These are phyloP conservation scores for Nannoperca australis DNA, from an alignment of 2,797 vertebrate species.

Conservation along the genomic window DNA sequence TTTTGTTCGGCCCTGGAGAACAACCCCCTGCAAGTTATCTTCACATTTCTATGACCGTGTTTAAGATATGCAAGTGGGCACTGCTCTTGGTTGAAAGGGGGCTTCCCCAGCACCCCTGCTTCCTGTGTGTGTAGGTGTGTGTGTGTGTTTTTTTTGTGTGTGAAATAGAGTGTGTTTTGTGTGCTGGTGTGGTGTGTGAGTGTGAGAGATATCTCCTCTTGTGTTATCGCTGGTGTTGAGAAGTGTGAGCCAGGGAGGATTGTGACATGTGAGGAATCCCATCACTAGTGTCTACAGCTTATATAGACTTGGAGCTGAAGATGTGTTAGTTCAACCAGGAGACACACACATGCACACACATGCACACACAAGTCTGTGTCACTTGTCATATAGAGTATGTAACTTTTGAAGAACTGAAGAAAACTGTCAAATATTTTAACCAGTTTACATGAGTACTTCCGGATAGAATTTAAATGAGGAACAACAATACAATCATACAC, in stretches of 20 bases:
- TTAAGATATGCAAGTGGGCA: constrained; percentile 61
- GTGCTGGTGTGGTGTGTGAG: constrained; percentile 5
- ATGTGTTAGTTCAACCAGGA: neutral
- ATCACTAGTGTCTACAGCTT: constrained; percentile 20
- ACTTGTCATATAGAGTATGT: neutral
- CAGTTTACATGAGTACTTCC: neutral
- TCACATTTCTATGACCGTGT: constrained; percentile 37
- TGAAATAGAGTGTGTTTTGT: constrained; percentile 15
- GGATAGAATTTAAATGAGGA: neutral
- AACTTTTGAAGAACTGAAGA: neutral
- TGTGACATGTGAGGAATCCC: constrained; percentile 53
- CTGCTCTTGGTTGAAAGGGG: constrained; percentile 49
- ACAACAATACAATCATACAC: constrained; percentile 7
- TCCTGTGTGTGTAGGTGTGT: constrained; percentile 46
- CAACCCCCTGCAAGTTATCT: constrained; percentile 20
- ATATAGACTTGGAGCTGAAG: constrained; percentile 2
- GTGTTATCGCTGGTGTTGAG: constrained; percentile 76
- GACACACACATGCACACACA: constrained; percentile 6
- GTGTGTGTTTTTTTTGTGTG: constrained; percentile 14
- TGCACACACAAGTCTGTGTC: neutral
- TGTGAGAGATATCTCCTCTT: constrained; percentile 58
- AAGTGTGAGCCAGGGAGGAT: constrained; percentile 66
- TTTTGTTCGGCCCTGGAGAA: constrained; percentile 14
- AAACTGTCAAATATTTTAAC: neutral
- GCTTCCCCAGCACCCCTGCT: constrained; percentile 66